These are phyloP conservation scores for Neotoma lepida DNA, from an alignment of 2,113 vertebrate species.

Conservation along the genomic window DNA sequence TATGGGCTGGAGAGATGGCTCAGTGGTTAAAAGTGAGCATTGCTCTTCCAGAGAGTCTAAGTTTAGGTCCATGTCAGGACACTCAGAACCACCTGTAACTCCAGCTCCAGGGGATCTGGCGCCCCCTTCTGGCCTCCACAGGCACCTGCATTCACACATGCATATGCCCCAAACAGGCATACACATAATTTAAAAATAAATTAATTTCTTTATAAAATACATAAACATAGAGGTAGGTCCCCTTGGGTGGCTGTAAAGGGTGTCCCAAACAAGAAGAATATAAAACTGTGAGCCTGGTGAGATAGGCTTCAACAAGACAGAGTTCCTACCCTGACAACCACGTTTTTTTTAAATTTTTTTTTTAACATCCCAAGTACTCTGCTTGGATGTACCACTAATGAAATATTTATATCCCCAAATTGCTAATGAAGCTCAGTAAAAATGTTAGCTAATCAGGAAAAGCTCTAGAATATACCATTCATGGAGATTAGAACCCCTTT, in stretches of 20 bases:
- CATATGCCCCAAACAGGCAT: neutral
- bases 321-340: neutral
- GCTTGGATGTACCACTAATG: neutral
- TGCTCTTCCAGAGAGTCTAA: neutral
- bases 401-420: slow-evolving; percentile 55
- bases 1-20: too few relatives aligned
- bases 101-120: too few relatives aligned
- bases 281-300: neutral
- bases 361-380: neutral
- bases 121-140: neutral
- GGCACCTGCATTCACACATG: neutral
- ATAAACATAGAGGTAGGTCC: neutral
- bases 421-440: slow-evolving; percentile 43
- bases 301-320: neutral
- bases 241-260: neutral
- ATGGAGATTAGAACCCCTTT: neutral
- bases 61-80: neutral
- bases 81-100: neutral
- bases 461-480: neutral
- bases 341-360: neutral
- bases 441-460: slow-evolving; percentile 12
- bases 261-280: rapidly evolving
- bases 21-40: neutral
- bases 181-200: neutral
- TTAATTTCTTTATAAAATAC: neutral